phyloP scores from a whole-genome alignment of 1,140 invertebrate species.

The Anastatus disparis region DNA sequence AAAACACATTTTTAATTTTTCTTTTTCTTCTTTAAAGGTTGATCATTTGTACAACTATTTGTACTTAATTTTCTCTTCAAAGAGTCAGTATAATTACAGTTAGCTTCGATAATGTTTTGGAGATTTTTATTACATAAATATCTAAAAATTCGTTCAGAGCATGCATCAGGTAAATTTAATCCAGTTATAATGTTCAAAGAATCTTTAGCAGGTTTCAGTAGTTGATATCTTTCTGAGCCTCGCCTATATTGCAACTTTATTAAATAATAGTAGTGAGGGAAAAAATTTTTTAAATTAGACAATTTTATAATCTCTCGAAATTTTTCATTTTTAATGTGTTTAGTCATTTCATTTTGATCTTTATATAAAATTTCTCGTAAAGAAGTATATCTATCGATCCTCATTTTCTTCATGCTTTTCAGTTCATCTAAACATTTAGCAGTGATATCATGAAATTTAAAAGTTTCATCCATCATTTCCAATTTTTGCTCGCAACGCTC shows the following conservation, averaged over 20 bases:
- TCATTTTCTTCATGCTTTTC: neutral
- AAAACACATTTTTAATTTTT: no score
- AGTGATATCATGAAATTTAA: neutral
- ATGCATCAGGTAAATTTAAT: neutral
- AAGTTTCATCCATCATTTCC: neutral
- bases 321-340: slow-evolving; percentile 2
- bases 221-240: neutral
- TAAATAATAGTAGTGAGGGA: slow-evolving; percentile 1
- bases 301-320: neutral
- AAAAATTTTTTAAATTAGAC: neutral
- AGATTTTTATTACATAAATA: slow-evolving; percentile 1
- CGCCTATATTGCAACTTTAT: neutral
- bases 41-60: no score
- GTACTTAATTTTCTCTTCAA: neutral
- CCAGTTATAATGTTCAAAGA: neutral
- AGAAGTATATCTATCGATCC: slow-evolving; percentile 3
- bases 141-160: slow-evolving; percentile 11
- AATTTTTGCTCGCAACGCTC: no score
- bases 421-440: neutral
- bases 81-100: neutral
- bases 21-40: no score
- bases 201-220: slow-evolving; percentile 2
- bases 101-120: neutral
- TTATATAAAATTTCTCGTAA: slow-evolving; percentile 6
- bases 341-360: neutral